Evolutionary conservation across 1,140 invertebrate species (phyloP).

Genomic region (Chelonus insularis): DNA sequence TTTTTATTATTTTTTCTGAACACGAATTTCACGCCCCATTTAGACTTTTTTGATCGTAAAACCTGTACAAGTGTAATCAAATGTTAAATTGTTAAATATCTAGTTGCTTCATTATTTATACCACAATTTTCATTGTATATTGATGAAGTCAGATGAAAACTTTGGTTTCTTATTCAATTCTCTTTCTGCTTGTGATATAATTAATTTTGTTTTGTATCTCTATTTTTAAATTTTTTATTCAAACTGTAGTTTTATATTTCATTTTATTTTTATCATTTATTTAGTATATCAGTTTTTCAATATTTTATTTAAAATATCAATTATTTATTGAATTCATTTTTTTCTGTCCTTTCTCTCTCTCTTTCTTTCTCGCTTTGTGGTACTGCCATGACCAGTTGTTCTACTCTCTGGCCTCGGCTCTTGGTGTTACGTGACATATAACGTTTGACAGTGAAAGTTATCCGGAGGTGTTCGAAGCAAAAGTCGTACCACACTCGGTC

Average conservation of each 20-base stretch:
- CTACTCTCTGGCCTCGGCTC: conserved; percentile 23
- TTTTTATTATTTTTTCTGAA: background rate
- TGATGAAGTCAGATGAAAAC: no score
- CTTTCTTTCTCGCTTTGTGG: no score
- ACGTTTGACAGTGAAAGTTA: conserved; percentile 47
- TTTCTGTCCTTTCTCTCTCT: no score
- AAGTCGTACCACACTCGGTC: conserved; percentile 7
- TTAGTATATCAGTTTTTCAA: background rate
- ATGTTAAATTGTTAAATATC: background rate
- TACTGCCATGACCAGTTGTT: conserved; percentile 16
- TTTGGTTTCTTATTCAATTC: background rate
- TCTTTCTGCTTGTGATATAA: background rate
- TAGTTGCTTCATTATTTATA: background rate
- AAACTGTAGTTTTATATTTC: no score
- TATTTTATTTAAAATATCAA: background rate
- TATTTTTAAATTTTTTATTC: no score
- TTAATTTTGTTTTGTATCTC: no score
- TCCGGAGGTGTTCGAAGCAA: conserved; percentile 13
- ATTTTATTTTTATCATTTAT: background rate
- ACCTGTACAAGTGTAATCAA: background rate
- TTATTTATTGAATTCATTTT: background rate
- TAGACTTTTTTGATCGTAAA: background rate
- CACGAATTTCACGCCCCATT: conserved; percentile 4
- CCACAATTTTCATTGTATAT: background rate
- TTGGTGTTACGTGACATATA: conserved; percentile 37